A percentile compares a stretch with the other conserved stretches of the same genome.
Conservation (phyloP, 2,888 invertebrate genomes). For the Bhutanitis thaidina region DNA sequence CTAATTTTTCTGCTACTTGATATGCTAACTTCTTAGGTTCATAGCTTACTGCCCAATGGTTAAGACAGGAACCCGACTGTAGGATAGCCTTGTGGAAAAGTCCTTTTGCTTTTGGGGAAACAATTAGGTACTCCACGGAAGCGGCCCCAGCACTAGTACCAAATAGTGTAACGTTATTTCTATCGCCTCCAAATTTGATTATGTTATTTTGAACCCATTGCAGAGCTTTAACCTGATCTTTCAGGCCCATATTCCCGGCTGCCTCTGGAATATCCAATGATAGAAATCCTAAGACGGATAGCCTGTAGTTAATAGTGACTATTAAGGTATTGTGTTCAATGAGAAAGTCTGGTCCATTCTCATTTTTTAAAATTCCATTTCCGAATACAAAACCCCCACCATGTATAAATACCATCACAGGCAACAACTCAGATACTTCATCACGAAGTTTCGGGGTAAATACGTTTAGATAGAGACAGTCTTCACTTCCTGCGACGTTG, state of each 20-base stretch:
- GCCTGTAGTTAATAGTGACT: constrained; percentile 61
- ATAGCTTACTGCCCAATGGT: constrained; percentile 46
- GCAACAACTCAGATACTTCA: constrained; percentile 27
- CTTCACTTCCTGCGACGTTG: constrained; percentile 43
- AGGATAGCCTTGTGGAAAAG: constrained; percentile 53
- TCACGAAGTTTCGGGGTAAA: constrained; percentile 45
- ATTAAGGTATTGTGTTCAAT: constrained; percentile 50
- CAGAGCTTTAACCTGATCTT: constrained; percentile 55
- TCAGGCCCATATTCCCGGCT: constrained; percentile 57
- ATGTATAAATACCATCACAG: constrained; percentile 58
- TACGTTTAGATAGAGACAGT: constrained; percentile 59
- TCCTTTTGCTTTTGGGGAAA: constrained; percentile 42
- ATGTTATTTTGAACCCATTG: constrained; percentile 55
- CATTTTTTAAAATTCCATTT: constrained; percentile 41
- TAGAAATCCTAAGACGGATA: constrained; percentile 57
- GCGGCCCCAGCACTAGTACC: constrained; percentile 51
- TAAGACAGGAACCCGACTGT: constrained; percentile 49
- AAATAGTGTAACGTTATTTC: constrained; percentile 48
- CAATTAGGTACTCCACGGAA: constrained; percentile 45
- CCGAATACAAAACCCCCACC: constrained; percentile 57
- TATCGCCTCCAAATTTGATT: constrained; percentile 44
- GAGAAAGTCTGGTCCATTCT: constrained; percentile 53
- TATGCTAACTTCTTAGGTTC: constrained; percentile 33
- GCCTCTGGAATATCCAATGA: constrained; percentile 49
- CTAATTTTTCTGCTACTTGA: constrained; percentile 36